These are phyloP conservation scores for Lanius ludovicianus DNA, from an alignment of 2,113 vertebrate genomes.

Conservation along the genomic window DNA sequence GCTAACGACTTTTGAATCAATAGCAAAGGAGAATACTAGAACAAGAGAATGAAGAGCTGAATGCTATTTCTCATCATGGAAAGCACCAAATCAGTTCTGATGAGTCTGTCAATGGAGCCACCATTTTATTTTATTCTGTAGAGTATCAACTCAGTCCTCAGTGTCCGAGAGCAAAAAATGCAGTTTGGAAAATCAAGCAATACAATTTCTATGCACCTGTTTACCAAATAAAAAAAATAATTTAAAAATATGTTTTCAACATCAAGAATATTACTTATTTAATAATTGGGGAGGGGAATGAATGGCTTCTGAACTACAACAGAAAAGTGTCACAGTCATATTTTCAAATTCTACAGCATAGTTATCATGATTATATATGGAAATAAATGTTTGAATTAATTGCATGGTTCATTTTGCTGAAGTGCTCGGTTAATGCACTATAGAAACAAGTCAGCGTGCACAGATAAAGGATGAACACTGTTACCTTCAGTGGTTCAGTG, in stretches of 20 bases:
- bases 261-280: background rate
- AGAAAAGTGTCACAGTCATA: background rate
- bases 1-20: background rate
- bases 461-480: background rate
- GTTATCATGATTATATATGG: background rate
- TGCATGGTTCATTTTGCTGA: background rate
- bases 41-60: background rate
- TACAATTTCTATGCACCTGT: background rate
- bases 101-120: background rate
- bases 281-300: background rate
- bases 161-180: background rate
- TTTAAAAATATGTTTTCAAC: background rate
- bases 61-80: background rate
- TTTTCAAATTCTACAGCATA: background rate
- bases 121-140: background rate
- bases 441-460: background rate
- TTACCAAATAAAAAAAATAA: background rate
- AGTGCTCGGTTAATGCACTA: background rate
- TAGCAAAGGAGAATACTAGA: background rate
- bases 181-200: background rate
- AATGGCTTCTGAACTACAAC: background rate
- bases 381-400: background rate
- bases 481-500: background rate
- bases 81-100: background rate
- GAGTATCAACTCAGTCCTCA: background rate